Percentiles rank a stretch among this genome's conserved stretches.
phyloP scores from a whole-genome alignment of 1,140 invertebrate genomes.

The Drosophila nasuta region DNA sequence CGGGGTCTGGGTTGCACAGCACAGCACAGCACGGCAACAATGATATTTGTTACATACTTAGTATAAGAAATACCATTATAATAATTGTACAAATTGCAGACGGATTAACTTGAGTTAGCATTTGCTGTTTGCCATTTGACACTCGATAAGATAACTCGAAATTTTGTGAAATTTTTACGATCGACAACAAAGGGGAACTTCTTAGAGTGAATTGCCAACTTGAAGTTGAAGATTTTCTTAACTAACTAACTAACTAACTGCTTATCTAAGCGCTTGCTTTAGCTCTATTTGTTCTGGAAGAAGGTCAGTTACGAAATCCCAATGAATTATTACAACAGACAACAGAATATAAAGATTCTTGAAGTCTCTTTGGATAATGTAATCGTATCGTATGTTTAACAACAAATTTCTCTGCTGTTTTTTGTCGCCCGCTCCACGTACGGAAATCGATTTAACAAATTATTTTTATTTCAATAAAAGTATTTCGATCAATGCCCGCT shows the following conservation, averaged over 20 bases:
- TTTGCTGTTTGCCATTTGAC: not conserved
- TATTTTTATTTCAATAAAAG: not conserved
- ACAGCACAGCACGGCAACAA: not conserved
- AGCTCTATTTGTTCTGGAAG: not conserved
- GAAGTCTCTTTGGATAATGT: too few species aligned
- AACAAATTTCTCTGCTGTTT: too few species aligned
- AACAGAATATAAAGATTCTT: not conserved
- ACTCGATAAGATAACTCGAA: slow-evolving; percentile 13
- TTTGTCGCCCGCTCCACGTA: too few species aligned
- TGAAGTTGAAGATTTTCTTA: not conserved
- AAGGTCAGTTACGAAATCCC: slow-evolving; percentile 20
- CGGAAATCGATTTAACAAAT: not conserved
- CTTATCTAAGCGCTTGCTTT: not conserved
- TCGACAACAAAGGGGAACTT: not conserved
- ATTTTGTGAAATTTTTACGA: not conserved
- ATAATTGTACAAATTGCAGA: not conserved
- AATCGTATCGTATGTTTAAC: too few species aligned
- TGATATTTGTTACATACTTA: too few species aligned
- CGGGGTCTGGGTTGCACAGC: slow-evolving; percentile 21
- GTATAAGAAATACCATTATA: not conserved
- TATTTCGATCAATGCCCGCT: not conserved
- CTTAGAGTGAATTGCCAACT: not conserved
- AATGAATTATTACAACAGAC: not conserved
- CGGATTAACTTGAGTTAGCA: not conserved
- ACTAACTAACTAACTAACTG: not conserved